A percentile compares a stretch with the other conserved stretches of the same genome.
phyloP scores from a whole-genome alignment of 2,113 vertebrate species.

The Gnathochromis pfefferi region DNA sequence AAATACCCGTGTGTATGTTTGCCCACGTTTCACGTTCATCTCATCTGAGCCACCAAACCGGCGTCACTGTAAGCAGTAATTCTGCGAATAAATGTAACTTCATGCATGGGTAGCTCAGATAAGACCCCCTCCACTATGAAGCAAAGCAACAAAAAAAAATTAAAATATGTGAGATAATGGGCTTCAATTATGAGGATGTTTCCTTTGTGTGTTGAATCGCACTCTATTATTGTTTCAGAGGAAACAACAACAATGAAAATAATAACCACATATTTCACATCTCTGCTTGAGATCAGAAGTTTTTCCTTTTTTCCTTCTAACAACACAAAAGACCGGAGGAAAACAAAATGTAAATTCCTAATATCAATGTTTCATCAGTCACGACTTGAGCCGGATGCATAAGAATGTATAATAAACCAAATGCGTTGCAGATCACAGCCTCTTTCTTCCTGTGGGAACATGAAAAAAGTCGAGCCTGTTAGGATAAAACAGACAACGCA shows the following conservation, averaged over 20 bases:
- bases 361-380: conserved; percentile 22
- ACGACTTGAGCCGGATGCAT: neutral
- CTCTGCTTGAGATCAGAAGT: neutral
- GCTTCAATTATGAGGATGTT: neutral
- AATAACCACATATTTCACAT: neutral
- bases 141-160: neutral
- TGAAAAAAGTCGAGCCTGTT: neutral
- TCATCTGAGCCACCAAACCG: neutral
- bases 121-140: neutral
- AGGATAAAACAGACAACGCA: neutral
- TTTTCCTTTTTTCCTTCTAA: neutral
- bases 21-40: neutral
- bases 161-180: neutral
- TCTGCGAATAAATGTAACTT: neutral
- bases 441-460: neutral
- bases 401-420: neutral
- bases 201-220: neutral
- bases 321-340: neutral
- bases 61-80: neutral
- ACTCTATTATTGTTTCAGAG: neutral
- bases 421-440: neutral
- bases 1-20: neutral
- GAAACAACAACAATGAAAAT: neutral
- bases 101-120: neutral
- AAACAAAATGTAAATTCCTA: conserved; percentile 8